These are phyloP conservation scores for Sander lucioperca DNA, from an alignment of 2,113 vertebrate species.

Conservation along the genomic window DNA sequence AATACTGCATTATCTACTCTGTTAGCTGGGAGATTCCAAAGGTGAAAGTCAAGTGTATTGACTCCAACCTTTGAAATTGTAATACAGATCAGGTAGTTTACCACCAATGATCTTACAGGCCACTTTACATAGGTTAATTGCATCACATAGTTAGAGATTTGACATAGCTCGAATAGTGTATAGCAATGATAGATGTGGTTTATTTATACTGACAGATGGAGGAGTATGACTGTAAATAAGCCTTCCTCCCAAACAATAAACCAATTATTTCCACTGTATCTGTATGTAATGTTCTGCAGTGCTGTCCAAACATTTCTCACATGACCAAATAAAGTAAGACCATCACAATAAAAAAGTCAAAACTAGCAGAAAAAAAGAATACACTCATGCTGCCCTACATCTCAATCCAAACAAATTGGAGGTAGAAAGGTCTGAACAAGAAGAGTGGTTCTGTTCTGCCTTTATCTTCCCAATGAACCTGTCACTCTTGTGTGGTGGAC, in stretches of 20 bases:
- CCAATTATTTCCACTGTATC: not conserved
- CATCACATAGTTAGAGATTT: not conserved
- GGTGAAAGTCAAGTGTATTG: constrained; percentile 9
- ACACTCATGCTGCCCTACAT: not conserved
- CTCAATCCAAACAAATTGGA: constrained; percentile 34
- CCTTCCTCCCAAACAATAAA: not conserved
- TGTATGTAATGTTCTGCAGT: not conserved
- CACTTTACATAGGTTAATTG: not conserved
- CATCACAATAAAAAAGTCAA: not conserved
- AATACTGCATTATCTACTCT: constrained; percentile 19
- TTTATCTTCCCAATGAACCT: constrained; percentile 74
- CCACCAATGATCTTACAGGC: not conserved
- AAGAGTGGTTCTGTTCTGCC: constrained; percentile 52
- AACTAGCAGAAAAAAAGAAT: not conserved
- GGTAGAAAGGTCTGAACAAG: constrained; percentile 21
- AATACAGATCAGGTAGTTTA: not conserved
- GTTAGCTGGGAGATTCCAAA: constrained; percentile 8
- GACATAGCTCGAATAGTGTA: not conserved
- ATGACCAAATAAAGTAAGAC: not conserved
- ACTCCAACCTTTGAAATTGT: not conserved
- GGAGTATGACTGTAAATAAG: not conserved
- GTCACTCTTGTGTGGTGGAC: constrained; percentile 59
- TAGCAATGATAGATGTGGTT: not conserved
- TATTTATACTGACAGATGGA: constrained; percentile 1
- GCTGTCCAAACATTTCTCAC: not conserved